Evolutionary conservation across 53 echinoderm and acorn worm genomes (phyloP).

Genomic region (Temnopleurus reevesii): DNA sequence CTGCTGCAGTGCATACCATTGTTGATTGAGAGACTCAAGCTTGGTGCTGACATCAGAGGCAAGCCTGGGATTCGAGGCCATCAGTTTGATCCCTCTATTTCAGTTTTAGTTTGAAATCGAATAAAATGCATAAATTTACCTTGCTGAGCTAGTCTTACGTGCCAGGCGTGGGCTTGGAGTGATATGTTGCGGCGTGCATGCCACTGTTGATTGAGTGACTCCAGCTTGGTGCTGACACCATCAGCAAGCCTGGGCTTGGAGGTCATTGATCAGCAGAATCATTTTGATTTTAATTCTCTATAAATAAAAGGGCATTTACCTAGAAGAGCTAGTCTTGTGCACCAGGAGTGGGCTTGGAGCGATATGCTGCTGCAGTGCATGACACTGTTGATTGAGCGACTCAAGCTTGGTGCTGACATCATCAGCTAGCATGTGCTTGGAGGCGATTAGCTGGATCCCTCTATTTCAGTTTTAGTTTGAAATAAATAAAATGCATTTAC

Average conservation of each 20-base stretch:
- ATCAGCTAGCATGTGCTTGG: constrained; percentile 64
- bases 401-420: constrained; percentile 72
- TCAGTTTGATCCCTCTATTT: constrained; percentile 62
- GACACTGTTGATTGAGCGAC: constrained; percentile 87
- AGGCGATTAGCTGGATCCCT: constrained; percentile 73
- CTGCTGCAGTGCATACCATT: constrained; percentile 78
- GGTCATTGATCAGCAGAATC: too few species aligned
- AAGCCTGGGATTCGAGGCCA: constrained; percentile 63
- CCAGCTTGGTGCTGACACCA: constrained; percentile 70
- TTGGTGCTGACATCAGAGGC: constrained; percentile 62
- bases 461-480: too few species aligned
- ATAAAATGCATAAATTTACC: too few species aligned
- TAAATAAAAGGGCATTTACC: neutral
- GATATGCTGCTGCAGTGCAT: constrained; percentile 76
- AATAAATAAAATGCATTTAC: too few species aligned
- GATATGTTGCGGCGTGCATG: constrained; percentile 74
- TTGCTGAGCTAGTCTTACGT: neutral
- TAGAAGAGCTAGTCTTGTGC: neutral
- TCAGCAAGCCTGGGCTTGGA: constrained; percentile 66
- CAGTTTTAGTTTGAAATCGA: too few species aligned
- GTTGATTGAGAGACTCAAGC: constrained; percentile 76
- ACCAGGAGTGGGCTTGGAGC: constrained; percentile 60
- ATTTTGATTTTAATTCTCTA: too few species aligned
- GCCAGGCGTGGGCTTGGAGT: constrained; percentile 59
- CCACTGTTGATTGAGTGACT: constrained; percentile 88